Base-by-base conservation (phyloP, 2,113 vertebrate genomes). In the Oreochromis aureus region DNA sequence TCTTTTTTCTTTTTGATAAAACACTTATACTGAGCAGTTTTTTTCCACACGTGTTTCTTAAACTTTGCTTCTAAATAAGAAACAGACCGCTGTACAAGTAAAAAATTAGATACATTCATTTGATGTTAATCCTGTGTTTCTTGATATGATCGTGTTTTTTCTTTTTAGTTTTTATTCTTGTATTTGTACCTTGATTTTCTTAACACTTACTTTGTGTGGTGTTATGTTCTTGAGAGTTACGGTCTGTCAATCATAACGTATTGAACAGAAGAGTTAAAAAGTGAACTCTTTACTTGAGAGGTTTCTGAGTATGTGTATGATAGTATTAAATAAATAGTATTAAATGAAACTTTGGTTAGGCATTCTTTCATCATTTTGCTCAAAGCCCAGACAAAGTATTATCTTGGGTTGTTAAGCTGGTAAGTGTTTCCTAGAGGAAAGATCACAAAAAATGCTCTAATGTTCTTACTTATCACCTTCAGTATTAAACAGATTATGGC, bases 21-120 rank as follows among this genome's bases (percentile, higher is more conserved):
- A 2, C 30, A 3, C 2, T 34, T 3, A 0, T 18, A 34, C 30
- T 6, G 0, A 32, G 15, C 30, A 18, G 30, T 0, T 18, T 6
- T 32, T 9, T 32, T 30, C 4, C 8, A 1, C 3, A 61, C 5
- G 0, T 61, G 3, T 5, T 61, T 61, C 58, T 1, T 34, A 61
- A 61, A 34, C 9, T 19, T 61, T 0, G 1, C 3, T 19, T 19
- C 34, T 19, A 34, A 34, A 4, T 19, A 61, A 34, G 9, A 61
- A 61, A 34, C 0, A 61, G 16, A 34, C 16, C 0, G 9, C 1
- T 61, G 9, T 61, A 61, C 9, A 19, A 34, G 5, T 34, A 61
- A 61, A 61, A 19, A 0, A 19, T 61, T 61, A 0, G 16, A 34
- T 2, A 34, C 16, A 34, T 61, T 61, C 58, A 34, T 5, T 19